Evolutionary conservation across 1,140 invertebrate genomes (phyloP).

Genomic region (Caenorhabditis tropicalis): DNA sequence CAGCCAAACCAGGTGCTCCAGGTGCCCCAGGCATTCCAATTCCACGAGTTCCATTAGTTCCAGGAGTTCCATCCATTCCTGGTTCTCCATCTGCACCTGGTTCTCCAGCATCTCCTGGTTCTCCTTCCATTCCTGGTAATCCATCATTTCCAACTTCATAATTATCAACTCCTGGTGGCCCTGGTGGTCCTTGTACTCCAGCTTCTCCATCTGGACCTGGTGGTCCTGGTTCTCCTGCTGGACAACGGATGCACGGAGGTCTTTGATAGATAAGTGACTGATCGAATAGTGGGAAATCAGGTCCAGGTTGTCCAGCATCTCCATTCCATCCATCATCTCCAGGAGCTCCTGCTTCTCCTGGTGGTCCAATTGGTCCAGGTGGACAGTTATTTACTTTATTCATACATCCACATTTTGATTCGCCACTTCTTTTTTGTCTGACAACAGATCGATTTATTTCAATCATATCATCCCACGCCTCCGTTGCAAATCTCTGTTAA

Average conservation of each 20-base stretch:
- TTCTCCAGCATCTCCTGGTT: constrained; percentile 31
- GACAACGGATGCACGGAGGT: constrained; percentile 21
- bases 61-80: not conserved
- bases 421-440: constrained; percentile 33
- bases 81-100: not conserved
- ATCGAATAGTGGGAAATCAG: constrained; percentile 25
- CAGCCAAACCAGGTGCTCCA: constrained; percentile 13
- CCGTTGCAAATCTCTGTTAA: constrained; percentile 10
- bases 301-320: constrained; percentile 33
- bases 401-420: constrained; percentile 35
- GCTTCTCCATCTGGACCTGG: constrained; percentile 14
- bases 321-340: constrained; percentile 39
- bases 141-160: constrained; percentile 23
- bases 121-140: not conserved
- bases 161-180: constrained; percentile 9
- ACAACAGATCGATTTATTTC: constrained; percentile 29
- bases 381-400: constrained; percentile 18
- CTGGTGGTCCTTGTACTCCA: constrained; percentile 30
- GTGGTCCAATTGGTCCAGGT: not conserved
- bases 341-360: constrained; percentile 23
- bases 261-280: constrained; percentile 5
- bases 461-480: constrained; percentile 29
- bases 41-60: not conserved
- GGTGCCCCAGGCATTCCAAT: constrained; percentile 19
- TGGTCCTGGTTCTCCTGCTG: constrained; percentile 12